Evolutionary conservation across 2,888 invertebrate species (phyloP).

Genomic region (Napeogenes inachia): DNA sequence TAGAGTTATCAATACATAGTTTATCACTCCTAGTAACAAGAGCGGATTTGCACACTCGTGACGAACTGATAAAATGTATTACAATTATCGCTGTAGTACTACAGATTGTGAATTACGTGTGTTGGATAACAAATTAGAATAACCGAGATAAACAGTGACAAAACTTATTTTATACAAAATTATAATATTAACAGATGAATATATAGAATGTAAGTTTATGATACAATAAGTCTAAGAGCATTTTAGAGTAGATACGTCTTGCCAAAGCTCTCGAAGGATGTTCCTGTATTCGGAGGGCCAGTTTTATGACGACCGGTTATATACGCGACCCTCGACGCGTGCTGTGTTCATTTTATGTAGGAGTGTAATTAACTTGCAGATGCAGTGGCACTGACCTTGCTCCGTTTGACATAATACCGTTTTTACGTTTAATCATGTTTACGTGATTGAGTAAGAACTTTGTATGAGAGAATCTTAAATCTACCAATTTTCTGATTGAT

Average conservation of each 20-base stretch:
- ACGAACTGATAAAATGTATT: constrained; percentile 3
- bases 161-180: no score
- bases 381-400: constrained; percentile 44
- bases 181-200: no score
- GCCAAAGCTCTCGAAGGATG: constrained; percentile 33
- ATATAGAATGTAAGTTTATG: no score
- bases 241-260: constrained; percentile 19
- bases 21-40: constrained; percentile 26
- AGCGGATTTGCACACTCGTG: constrained; percentile 15
- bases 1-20: constrained; percentile 3
- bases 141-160: no score
- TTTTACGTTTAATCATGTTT: neutral
- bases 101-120: neutral
- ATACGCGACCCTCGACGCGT: constrained; percentile 39
- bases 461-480: no score
- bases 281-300: constrained; percentile 35
- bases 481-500: no score
- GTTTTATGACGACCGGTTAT: constrained; percentile 41
- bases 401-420: constrained; percentile 28
- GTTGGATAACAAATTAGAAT: neutral
- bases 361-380: constrained; percentile 41
- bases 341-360: constrained; percentile 35
- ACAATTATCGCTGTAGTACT: neutral
- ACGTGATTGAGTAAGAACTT: no score
- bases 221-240: no score